These are phyloP conservation scores for Chaetogeoica ovagalla DNA, from an alignment of 2,888 invertebrate genomes.

Conservation along the genomic window DNA sequence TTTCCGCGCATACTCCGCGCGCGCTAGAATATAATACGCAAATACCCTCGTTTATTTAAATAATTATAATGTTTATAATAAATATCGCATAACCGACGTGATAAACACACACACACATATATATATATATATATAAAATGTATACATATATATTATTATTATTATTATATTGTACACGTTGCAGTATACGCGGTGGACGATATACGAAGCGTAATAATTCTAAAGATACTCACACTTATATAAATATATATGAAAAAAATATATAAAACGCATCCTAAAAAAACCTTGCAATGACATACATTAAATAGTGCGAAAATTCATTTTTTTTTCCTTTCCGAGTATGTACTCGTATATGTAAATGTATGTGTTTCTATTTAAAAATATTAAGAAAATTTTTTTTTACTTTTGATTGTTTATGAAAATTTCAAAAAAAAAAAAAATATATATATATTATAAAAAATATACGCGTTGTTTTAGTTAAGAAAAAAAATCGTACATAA, in stretches of 20 bases:
- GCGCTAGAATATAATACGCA: no score
- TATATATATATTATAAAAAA: no score
- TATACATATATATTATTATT: not conserved
- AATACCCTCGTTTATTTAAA: no score
- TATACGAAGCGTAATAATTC: constrained; percentile 50
- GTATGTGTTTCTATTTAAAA: no score
- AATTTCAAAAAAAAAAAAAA: no score
- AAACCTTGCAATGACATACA: constrained; percentile 1
- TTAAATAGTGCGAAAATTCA: not conserved
- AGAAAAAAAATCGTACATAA: no score
- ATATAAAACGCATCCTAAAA: not conserved
- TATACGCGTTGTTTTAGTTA: no score
- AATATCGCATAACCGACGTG: constrained; percentile 14
- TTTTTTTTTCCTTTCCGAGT: not conserved
- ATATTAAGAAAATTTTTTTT: not conserved
- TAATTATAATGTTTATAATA: no score
- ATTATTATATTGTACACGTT: constrained; percentile 1
- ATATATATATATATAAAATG: not conserved
- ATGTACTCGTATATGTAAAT: no score
- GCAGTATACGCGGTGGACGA: constrained; percentile 23
- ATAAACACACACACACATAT: not conserved
- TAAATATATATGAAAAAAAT: constrained; percentile 1
- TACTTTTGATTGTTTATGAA: no score
- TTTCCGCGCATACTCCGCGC: no score
- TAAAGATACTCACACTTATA: constrained; percentile 9